A percentile compares a stretch with the other conserved stretches of the same genome.
Conservation (phyloP, 2,113 vertebrate species). For the Buteo buteo region DNA sequence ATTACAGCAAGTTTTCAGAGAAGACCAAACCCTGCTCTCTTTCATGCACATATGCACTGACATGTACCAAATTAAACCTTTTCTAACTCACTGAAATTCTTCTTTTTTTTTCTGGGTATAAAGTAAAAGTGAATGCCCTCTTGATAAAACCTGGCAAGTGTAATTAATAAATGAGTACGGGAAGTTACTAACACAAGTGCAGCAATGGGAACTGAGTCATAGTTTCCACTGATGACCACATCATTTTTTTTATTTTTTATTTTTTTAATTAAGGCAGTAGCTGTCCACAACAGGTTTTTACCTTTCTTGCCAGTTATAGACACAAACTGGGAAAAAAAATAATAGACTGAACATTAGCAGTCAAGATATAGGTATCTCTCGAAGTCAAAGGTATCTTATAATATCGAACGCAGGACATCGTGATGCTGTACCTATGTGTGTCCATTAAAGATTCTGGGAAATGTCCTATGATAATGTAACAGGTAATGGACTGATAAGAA, state of each 20-base stretch:
- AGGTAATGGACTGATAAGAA: neutral
- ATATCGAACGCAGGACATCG: rapidly evolving
- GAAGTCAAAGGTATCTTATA: neutral
- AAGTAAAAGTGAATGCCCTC: neutral
- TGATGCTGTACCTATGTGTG: rapidly evolving
- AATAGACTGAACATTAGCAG: neutral
- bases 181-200: neutral
- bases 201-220: neutral
- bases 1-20: neutral
- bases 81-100: neutral
- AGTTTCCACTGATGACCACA: neutral
- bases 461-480: neutral
- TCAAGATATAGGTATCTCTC: neutral
- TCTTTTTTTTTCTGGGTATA: neutral
- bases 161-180: neutral
- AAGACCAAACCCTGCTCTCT: neutral
- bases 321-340: neutral
- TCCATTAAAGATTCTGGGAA: neutral
- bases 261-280: neutral
- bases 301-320: neutral
- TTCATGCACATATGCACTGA: neutral
- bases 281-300: neutral
- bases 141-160: neutral
- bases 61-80: neutral
- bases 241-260: neutral